Base-by-base conservation (phyloP, 2,888 invertebrate genomes). In the Harpagoxenus sublaevis region DNA sequence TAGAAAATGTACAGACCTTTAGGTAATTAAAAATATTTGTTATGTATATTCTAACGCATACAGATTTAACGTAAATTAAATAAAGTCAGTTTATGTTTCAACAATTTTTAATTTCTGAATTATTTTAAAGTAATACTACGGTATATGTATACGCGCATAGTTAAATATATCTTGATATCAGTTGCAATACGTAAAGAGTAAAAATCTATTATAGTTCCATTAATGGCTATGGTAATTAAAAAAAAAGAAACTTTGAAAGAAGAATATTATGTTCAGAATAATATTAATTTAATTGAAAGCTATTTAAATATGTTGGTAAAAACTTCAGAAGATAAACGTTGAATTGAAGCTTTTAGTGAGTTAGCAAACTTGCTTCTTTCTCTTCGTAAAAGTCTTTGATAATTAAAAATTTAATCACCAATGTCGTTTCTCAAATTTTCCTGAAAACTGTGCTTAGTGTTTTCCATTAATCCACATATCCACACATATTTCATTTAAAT, bases 401-500 rank as follows among this genome's bases (percentile, higher is more conserved):
- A 75, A 45, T 3, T 10, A 15, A 65, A 77, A 23, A 53, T 39
- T 51, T 18, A 23, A 63, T 77, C 39, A 77, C 51, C 39, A 8
- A 53, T 65, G 35, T 35, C 3, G 42, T 66, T 18, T 23, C 23
- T 23, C 23, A 68, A 66, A 77, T 8, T n/a, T 68, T 68, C 5
- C 28, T 28, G 28, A 2, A 65, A 63, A 18, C 4, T 53, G 6
- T 28, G 23, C 2, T 23, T 39, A 28, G 8, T 55, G 23, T 23
- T 51, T n/a, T 2, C 10, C 53, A 53, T 42, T 63, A 77, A 63
- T 28, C 6, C 48, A 78, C 51, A 42, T 42, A 66, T 77, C 23
- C 63, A 39, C 75, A 75, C 2, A 10, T 15, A 77, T 55, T 45
- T 10, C 9, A 57, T 71, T 62, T 15, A 0, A 65, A 28, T 51